These are phyloP conservation scores for Phylloscopus whistleri DNA, from an alignment of 2,113 vertebrate genomes.

Conservation along the genomic window DNA sequence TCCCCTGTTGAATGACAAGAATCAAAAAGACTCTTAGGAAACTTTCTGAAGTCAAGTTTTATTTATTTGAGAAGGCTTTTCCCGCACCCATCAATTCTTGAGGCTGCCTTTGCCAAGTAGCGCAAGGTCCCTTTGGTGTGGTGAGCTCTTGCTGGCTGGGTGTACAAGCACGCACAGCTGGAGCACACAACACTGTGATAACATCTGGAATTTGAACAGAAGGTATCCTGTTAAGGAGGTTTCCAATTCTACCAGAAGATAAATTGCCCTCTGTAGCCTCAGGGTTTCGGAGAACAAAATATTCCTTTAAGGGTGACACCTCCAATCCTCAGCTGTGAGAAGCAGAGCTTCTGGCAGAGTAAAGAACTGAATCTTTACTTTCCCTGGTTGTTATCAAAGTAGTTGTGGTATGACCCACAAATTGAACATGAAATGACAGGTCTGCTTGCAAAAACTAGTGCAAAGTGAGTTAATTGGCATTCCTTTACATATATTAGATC, in stretches of 20 bases:
- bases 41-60: not conserved
- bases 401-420: not conserved
- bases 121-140: not conserved
- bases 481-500: not conserved
- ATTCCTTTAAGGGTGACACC: not conserved
- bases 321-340: not conserved
- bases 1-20: not conserved
- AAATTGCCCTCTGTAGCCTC: not conserved
- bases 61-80: not conserved
- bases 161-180: not conserved
- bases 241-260: not conserved
- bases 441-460: not conserved
- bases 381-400: not conserved
- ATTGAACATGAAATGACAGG: not conserved
- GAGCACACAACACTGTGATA: not conserved
- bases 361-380: not conserved
- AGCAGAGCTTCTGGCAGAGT: not conserved
- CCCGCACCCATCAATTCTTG: not conserved
- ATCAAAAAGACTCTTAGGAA: not conserved
- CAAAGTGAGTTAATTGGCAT: not conserved
- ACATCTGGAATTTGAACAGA: slow-evolving; percentile 1
- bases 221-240: not conserved
- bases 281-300: not conserved
- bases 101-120: not conserved
- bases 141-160: not conserved